Conservation (phyloP, 2,888 invertebrate genomes). For the Polydrusus tereticollis region DNA sequence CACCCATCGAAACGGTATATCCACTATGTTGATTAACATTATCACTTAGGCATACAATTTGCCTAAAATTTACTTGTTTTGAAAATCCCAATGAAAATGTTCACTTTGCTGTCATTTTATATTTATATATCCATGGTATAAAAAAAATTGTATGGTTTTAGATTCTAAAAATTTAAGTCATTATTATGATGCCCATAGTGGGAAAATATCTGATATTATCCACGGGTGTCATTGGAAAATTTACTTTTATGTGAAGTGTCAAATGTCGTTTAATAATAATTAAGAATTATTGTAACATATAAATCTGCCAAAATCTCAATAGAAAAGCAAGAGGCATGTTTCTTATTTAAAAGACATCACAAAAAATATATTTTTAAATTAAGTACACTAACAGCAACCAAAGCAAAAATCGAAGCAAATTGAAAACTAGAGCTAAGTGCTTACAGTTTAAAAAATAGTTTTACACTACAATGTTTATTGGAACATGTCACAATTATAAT, state of each 20-base stretch:
- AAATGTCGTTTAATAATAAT: neutral
- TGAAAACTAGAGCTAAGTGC: neutral
- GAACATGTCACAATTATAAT: neutral
- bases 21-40: neutral
- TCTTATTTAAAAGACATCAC: conserved; percentile 6
- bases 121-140: too few relatives aligned
- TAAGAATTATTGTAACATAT: neutral
- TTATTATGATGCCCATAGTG: too few relatives aligned
- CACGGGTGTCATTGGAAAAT: too few relatives aligned
- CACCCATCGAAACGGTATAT: neutral
- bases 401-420: conserved; percentile 6
- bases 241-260: neutral
- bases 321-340: too few relatives aligned
- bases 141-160: too few relatives aligned
- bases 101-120: neutral
- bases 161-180: too few relatives aligned
- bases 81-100: neutral
- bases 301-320: neutral
- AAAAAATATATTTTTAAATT: conserved; percentile 4
- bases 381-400: conserved; percentile 1
- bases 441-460: neutral
- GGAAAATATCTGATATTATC: too few relatives aligned
- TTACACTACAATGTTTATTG: neutral
- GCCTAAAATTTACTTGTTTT: neutral
- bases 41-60: conserved; percentile 5